phyloP scores from a whole-genome alignment of 1,140 invertebrate genomes.

The Ceratosolen solmsi region DNA sequence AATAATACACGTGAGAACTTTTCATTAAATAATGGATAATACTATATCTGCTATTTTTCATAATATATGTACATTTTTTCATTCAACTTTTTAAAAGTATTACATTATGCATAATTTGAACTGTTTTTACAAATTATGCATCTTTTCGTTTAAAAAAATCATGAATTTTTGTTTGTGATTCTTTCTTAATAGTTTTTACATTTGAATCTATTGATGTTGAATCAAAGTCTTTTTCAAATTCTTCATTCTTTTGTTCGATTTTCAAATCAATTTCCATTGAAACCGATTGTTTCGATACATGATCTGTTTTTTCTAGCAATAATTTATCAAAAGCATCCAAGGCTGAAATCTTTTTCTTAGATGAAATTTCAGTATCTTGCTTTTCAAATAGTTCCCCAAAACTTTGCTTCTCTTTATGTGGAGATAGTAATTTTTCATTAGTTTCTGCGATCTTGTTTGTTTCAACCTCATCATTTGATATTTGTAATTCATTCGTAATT shows the following conservation, averaged over 20 bases:
- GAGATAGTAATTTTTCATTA: not conserved
- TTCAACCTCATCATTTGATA: not conserved
- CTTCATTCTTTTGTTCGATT: slow-evolving; percentile 34
- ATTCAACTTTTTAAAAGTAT: not conserved
- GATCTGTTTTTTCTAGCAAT: slow-evolving; percentile 35
- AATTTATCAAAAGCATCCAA: slow-evolving; percentile 47
- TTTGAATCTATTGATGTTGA: slow-evolving; percentile 22
- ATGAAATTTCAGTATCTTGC: slow-evolving; percentile 4
- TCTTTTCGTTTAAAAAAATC: slow-evolving; percentile 58
- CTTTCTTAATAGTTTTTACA: slow-evolving; percentile 49
- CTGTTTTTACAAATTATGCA: slow-evolving; percentile 42
- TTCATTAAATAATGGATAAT: not conserved
- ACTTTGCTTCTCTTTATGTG: slow-evolving; percentile 42
- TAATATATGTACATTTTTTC: slow-evolving; percentile 40
- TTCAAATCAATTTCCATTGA: slow-evolving; percentile 27
- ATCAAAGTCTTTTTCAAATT: not conserved
- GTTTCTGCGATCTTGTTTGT: not conserved
- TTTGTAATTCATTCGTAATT: slow-evolving; percentile 4
- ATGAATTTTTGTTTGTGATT: slow-evolving; percentile 59
- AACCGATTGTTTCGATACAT: slow-evolving; percentile 33
- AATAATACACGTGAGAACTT: not conserved
- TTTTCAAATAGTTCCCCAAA: slow-evolving; percentile 46
- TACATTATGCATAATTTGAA: slow-evolving; percentile 43
- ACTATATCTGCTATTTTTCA: not conserved
- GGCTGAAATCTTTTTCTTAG: slow-evolving; percentile 38